Evolutionary conservation across 2,888 invertebrate species (phyloP).

Genomic region (Malachius bipustulatus): DNA sequence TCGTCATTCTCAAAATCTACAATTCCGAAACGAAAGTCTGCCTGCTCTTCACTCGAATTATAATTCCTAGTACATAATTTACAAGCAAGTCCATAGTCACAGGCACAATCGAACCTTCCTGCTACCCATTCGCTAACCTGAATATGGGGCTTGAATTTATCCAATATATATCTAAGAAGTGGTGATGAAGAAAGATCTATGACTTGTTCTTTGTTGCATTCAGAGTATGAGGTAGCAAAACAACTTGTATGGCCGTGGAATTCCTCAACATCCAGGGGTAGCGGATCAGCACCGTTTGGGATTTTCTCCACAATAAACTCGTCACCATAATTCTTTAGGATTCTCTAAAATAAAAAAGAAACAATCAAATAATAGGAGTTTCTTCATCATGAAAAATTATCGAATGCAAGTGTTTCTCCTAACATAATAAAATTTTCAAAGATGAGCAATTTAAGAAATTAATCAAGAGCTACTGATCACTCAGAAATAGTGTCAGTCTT

Average conservation of each 20-base stretch:
- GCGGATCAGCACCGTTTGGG: conserved; percentile 36
- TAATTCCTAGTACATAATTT: not conserved
- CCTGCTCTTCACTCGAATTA: too few relatives aligned
- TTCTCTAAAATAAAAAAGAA: too few relatives aligned
- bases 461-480: too few relatives aligned
- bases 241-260: conserved; percentile 37
- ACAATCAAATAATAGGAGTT: too few relatives aligned
- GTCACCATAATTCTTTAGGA: conserved; percentile 35
- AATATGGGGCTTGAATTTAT: conserved; percentile 41
- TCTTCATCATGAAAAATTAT: too few relatives aligned
- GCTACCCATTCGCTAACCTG: conserved; percentile 40
- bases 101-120: conserved; percentile 40
- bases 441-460: too few relatives aligned
- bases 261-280: conserved; percentile 35
- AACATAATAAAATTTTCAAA: too few relatives aligned
- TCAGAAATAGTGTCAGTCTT: too few relatives aligned
- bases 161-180: conserved; percentile 35
- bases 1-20: too few relatives aligned
- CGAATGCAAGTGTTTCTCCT: too few relatives aligned
- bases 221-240: conserved; percentile 43
- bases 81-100: conserved; percentile 29
- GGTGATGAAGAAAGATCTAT: conserved; percentile 36
- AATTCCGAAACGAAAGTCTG: too few relatives aligned
- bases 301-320: conserved; percentile 39
- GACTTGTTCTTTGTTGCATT: conserved; percentile 39